A percentile compares a stretch with the other conserved stretches of the same genome.
Conservation (phyloP, 2,113 vertebrate species). For the Lynx canadensis region DNA sequence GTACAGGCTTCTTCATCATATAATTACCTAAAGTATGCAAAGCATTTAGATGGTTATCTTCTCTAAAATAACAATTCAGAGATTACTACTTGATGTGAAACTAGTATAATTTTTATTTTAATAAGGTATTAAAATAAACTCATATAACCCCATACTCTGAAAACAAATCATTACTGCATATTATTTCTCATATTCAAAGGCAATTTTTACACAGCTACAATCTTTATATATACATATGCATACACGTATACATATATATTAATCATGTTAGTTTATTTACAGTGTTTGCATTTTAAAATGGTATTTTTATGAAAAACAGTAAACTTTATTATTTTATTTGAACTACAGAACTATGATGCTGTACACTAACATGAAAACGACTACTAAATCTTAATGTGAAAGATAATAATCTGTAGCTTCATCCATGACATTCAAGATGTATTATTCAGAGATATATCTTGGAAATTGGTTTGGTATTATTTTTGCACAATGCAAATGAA, state of each 20-base stretch:
- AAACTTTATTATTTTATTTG: neutral
- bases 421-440: neutral
- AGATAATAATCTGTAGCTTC: neutral
- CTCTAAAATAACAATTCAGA: constrained; percentile 50
- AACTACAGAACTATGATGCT: neutral
- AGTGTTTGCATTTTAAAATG: neutral
- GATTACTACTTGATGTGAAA: neutral
- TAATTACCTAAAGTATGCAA: constrained; percentile 34
- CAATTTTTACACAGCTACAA: constrained; percentile 16
- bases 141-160: neutral
- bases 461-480: neutral
- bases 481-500: constrained; percentile 30
- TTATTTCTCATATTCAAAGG: constrained; percentile 8
- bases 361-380: neutral
- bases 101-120: neutral
- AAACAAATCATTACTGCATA: neutral
- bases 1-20: neutral
- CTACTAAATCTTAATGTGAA: neutral
- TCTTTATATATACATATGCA: neutral
- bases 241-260: neutral
- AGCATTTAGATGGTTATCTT: constrained; percentile 40
- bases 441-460: neutral
- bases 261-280: neutral
- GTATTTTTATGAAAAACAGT: constrained; percentile 22
- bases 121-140: neutral